Percentiles rank a stretch among this genome's conserved stretches.
Evolutionary conservation across 2,797 vertebrate genomes (phyloP).

Genomic region (Denticeps clupeoides): DNA sequence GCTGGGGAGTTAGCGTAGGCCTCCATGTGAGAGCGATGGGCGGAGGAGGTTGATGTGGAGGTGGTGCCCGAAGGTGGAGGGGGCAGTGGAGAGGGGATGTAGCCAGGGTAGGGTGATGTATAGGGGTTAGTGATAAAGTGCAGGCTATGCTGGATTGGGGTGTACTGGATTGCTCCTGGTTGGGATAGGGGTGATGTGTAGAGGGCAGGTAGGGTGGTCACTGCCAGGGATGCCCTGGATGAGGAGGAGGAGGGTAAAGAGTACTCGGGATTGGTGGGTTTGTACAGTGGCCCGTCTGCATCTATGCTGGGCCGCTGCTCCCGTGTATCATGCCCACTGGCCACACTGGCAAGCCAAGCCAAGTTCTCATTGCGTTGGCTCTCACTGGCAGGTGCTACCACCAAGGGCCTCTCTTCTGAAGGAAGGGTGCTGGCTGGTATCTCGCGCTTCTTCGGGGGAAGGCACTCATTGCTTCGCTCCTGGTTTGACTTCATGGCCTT

Average conservation of each 20-base stretch:
- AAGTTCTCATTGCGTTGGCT: conserved; percentile 79
- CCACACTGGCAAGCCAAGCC: conserved; percentile 79
- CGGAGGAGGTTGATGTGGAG: conserved; percentile 59
- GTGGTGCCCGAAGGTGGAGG: conserved; percentile 69
- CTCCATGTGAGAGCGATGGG: conserved; percentile 72
- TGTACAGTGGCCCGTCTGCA: conserved; percentile 68
- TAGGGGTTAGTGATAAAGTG: conserved; percentile 87
- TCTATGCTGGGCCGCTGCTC: conserved; percentile 39
- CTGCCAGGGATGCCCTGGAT: conserved; percentile 46
- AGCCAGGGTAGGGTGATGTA: conserved; percentile 75
- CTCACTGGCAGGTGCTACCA: conserved; percentile 62
- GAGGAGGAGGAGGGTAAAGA: conserved; percentile 45
- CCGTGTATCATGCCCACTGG: conserved; percentile 57
- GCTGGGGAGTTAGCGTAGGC: conserved; percentile 56
- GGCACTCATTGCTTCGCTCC: conserved; percentile 96
- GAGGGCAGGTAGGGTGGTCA: conserved; percentile 71
- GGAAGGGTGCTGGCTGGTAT: conserved; percentile 78
- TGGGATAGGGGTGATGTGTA: conserved; percentile 76
- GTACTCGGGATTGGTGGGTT: conserved; percentile 70
- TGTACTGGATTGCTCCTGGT: conserved; percentile 77
- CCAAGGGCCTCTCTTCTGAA: conserved; percentile 67
- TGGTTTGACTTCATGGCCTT: conserved; percentile 89
- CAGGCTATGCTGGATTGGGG: conserved; percentile 80
- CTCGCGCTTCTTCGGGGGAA: conserved; percentile 97
- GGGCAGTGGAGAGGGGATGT: conserved; percentile 82